phyloP scores from a whole-genome alignment of 2,888 invertebrate species.

The Scaptomyza tumidula region DNA sequence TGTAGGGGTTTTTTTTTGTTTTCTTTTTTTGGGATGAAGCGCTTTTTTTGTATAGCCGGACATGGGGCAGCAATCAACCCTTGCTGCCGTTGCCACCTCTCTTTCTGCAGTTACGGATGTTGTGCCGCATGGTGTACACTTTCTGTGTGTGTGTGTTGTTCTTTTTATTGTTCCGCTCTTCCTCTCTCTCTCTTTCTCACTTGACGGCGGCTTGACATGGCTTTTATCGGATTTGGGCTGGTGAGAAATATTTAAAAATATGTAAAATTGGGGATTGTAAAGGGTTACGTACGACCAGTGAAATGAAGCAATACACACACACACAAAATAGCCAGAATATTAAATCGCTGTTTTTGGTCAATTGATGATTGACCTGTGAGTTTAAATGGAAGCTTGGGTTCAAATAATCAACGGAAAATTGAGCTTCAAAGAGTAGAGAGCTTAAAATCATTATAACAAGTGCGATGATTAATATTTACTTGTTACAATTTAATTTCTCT shows the following conservation, averaged over 20 bases:
- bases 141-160: constrained; percentile 28
- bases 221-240: constrained; percentile 71
- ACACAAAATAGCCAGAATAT: constrained; percentile 38
- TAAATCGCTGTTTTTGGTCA: constrained; percentile 27
- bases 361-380: constrained; percentile 34
- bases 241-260: constrained; percentile 68
- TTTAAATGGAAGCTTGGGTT: not conserved
- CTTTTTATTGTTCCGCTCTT: too few relatives aligned
- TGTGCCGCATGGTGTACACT: constrained; percentile 38
- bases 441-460: too few relatives aligned
- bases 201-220: constrained; percentile 60
- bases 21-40: constrained; percentile 2
- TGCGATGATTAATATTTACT: not conserved
- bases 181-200: constrained; percentile 13
- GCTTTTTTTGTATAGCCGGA: not conserved
- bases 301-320: constrained; percentile 15
- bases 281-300: constrained; percentile 36
- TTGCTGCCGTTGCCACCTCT: constrained; percentile 35
- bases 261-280: constrained; percentile 55
- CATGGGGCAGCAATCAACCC: constrained; percentile 66
- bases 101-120: constrained; percentile 42
- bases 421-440: not conserved
- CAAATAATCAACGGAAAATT: not conserved
- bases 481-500: not conserved
- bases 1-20: not conserved